Evolutionary conservation across 2,888 invertebrate species (phyloP).

Genomic region (Lucinisca nassula): DNA sequence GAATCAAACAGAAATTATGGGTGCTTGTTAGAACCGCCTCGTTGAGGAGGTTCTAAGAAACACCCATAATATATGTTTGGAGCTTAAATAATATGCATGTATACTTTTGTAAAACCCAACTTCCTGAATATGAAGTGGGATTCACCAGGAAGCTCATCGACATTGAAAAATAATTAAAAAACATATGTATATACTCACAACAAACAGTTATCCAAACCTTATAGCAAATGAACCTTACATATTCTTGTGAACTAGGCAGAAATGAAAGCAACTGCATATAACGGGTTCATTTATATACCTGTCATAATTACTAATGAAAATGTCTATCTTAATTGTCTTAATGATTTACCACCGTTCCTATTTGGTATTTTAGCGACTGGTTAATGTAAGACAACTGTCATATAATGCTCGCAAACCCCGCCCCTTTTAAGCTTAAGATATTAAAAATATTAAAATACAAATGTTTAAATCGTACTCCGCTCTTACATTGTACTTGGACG

Average conservation of each 20-base stretch:
- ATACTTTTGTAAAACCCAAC: background rate
- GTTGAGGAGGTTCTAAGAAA: too few relatives aligned
- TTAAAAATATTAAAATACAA: too few relatives aligned
- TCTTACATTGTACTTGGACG: too few relatives aligned
- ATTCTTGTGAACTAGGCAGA: background rate
- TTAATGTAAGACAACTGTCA: background rate
- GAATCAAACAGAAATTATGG: too few relatives aligned
- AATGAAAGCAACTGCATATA: background rate
- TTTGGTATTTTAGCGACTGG: background rate
- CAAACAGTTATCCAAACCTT: background rate
- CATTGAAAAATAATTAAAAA: background rate
- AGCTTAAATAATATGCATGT: background rate
- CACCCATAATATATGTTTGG: too few relatives aligned
- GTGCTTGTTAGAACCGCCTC: too few relatives aligned
- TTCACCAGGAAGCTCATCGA: background rate
- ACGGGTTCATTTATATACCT: constrained; percentile 15
- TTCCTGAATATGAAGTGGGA: background rate
- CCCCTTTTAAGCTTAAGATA: too few relatives aligned
- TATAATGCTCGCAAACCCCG: background rate
- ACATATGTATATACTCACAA: background rate
- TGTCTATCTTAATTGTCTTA: constrained; percentile 37
- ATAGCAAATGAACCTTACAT: background rate
- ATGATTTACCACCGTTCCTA: constrained; percentile 24
- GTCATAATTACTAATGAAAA: constrained; percentile 33
- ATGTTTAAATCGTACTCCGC: too few relatives aligned